phyloP scores from a whole-genome alignment of 2,797 vertebrate species.

The Erithacus rubecula region DNA sequence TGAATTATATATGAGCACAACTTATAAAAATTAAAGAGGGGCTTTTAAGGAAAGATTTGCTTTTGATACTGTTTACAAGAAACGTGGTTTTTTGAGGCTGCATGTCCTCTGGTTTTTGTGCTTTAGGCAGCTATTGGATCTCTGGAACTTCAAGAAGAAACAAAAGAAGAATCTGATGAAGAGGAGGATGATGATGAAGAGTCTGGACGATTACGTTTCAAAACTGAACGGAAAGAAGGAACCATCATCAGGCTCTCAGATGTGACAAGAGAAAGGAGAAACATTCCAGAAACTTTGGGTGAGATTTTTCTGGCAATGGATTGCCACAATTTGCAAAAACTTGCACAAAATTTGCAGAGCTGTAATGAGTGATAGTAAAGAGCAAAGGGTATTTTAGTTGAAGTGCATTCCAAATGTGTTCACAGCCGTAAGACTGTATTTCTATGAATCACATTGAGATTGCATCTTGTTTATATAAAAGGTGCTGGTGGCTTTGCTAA shows the following conservation, averaged over 20 bases:
- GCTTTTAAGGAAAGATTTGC: neutral
- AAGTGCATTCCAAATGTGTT: neutral
- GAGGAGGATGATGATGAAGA: constrained; percentile 93
- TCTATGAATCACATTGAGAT: neutral
- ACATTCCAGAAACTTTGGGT: constrained; percentile 98
- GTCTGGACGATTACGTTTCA: constrained; percentile 91
- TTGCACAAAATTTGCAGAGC: neutral
- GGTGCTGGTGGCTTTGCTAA: neutral
- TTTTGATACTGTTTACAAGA: neutral
- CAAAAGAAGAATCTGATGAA: constrained; percentile 93
- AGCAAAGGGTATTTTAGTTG: neutral
- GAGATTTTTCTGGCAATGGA: constrained; percentile 10
- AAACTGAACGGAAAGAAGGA: constrained; percentile 92
- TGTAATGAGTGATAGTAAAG: neutral
- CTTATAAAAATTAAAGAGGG: neutral
- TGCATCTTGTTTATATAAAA: neutral
- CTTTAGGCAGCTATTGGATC: constrained; percentile 82
- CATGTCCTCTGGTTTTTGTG: constrained; percentile 9
- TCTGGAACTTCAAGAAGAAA: constrained; percentile 78
- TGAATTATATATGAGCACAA: neutral
- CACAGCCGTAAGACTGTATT: rapidly evolving
- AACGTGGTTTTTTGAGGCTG: neutral
- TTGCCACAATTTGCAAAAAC: too few species aligned
- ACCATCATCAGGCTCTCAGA: constrained; percentile 91
- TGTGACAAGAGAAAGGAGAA: constrained; percentile 87